Conservation (phyloP, 2,888 invertebrate genomes). For the Idaea aversata region DNA sequence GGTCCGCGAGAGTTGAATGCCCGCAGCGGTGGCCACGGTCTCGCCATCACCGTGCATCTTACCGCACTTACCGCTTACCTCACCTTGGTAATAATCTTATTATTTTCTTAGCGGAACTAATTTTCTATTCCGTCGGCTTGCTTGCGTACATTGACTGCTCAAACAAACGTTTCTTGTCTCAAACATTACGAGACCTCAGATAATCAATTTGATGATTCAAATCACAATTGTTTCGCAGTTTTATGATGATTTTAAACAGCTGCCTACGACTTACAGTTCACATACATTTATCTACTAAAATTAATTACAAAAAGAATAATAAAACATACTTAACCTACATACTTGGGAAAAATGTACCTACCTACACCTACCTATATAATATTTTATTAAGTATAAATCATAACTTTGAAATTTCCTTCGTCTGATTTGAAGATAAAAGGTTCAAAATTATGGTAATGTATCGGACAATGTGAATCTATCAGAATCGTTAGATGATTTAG, state of each 20-base stretch:
- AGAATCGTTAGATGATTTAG: background rate
- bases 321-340: background rate
- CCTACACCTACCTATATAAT: too few relatives aligned
- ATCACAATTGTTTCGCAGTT: background rate
- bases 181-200: background rate
- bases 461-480: background rate
- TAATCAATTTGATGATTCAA: background rate
- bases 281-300: background rate
- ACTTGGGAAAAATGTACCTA: too few relatives aligned
- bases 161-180: constrained; percentile 15
- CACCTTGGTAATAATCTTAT: constrained; percentile 71
- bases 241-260: background rate
- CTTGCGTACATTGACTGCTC: constrained; percentile 35
- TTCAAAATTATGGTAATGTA: background rate
- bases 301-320: background rate
- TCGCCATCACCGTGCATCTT: constrained; percentile 56
- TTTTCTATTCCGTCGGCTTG: constrained; percentile 43
- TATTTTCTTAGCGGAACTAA: constrained; percentile 62
- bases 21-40: constrained; percentile 51
- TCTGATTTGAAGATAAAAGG: background rate
- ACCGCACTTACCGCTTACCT: constrained; percentile 64
- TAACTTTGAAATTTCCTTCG: background rate
- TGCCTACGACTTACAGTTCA: background rate
- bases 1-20: constrained; percentile 71
- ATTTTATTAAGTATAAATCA: background rate